A percentile compares a stretch with the other conserved stretches of the same genome.
Conservation (phyloP, 2,113 vertebrate species). For the Phoxinus phoxinus region DNA sequence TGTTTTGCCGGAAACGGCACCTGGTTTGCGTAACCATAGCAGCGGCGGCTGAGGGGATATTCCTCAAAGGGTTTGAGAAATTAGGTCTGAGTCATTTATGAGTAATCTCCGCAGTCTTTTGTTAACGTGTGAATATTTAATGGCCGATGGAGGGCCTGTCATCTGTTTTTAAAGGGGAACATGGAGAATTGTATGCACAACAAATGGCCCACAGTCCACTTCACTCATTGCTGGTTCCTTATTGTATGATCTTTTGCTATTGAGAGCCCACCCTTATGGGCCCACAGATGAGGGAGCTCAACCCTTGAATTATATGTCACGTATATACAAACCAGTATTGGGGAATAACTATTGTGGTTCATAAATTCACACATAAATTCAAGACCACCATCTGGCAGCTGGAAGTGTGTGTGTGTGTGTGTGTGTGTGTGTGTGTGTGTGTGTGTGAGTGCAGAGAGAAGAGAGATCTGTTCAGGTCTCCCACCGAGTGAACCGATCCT, state of each 20-base stretch:
- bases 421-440: no score
- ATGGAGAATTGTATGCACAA: conserved; percentile 24
- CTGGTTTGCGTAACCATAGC: conserved; percentile 28
- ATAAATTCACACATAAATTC: background rate
- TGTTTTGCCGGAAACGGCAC: background rate
- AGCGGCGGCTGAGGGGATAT: background rate
- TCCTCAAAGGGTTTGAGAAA: conserved; percentile 45
- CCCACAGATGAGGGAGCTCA: background rate
- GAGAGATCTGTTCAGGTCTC: conserved; percentile 38
- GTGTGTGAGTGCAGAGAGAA: conserved; percentile 20
- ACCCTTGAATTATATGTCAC: conserved; percentile 2
- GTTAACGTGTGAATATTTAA: conserved; percentile 51
- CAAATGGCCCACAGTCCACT: conserved; percentile 16
- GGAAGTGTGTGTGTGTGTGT: no score
- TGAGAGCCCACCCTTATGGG: conserved; percentile 35
- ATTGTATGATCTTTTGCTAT: conserved; percentile 11
- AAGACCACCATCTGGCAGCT: conserved; percentile 5
- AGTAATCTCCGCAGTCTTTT: conserved; percentile 42
- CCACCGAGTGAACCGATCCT: conserved; percentile 18
- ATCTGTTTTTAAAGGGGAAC: conserved; percentile 45
- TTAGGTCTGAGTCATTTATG: conserved; percentile 42
- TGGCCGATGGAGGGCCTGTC: conserved; percentile 30
- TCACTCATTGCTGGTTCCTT: conserved; percentile 21
- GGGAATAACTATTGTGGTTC: background rate
- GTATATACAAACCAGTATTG: background rate